Percentiles rank a stretch among this genome's conserved stretches.
phyloP scores from a whole-genome alignment of 2,113 vertebrate species.

The Protobothrops flavoviridis region DNA sequence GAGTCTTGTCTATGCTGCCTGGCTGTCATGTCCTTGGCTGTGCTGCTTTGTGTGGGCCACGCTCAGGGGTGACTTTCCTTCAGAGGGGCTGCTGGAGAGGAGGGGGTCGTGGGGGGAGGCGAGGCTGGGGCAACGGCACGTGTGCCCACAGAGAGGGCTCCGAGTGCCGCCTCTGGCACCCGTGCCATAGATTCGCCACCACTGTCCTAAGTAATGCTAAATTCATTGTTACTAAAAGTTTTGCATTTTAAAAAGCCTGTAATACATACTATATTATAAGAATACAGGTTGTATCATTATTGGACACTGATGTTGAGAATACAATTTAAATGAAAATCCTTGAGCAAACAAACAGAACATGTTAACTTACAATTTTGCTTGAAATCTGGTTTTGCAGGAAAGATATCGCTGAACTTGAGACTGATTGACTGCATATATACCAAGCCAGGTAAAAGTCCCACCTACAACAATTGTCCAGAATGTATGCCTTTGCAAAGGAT shows the following conservation, averaged over 20 bases:
- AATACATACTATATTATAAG: constrained; percentile 18
- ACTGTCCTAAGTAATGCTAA: not conserved
- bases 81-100: too few relatives aligned
- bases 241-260: not conserved
- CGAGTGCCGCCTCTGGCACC: too few relatives aligned
- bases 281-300: constrained; percentile 11
- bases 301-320: not conserved
- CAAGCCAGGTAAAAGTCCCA: constrained; percentile 85
- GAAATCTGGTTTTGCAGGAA: constrained; percentile 87
- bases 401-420: constrained; percentile 95
- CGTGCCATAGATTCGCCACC: too few relatives aligned
- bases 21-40: too few relatives aligned
- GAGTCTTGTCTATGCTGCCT: too few relatives aligned
- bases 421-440: constrained; percentile 90
- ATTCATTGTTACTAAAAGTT: not conserved
- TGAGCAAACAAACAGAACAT: not conserved
- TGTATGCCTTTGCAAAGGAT: constrained; percentile 87
- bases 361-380: constrained; percentile 82
- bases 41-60: too few relatives aligned
- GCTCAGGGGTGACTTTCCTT: too few relatives aligned
- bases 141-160: too few relatives aligned
- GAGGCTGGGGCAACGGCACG: too few relatives aligned
- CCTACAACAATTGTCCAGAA: constrained; percentile 92
- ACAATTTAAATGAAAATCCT: constrained; percentile 10
- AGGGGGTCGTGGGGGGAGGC: too few relatives aligned